Evolutionary conservation across 2,797 vertebrate genomes (phyloP), one percentile per base, ranked within the genome.

Genomic region (Callimico goeldii): DNA sequence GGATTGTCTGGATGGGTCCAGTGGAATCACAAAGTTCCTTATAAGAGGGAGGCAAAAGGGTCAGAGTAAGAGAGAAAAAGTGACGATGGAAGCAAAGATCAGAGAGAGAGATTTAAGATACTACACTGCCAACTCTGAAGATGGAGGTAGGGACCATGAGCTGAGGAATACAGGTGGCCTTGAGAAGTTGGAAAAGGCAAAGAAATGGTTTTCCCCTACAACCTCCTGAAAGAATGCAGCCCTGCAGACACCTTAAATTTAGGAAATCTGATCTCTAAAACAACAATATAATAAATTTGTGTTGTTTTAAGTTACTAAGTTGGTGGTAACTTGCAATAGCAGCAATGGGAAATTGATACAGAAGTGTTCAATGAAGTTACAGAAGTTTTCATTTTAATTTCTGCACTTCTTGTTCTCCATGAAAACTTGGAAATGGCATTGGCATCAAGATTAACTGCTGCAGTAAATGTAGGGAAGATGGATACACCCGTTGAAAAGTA

Each of bases 371-470:
- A 97, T 97, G 99, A 99, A 97, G 99, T 99, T 97, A 99, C 99
- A 2, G 99, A 99, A 99, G 99, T 99, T 97, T 99, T 99, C 98
- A 99, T 99, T 98, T 98, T 99, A 98, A 99, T 99, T 85, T 99
- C 99, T 10, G 99, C 99, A 30, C 98, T 99, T 89, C 99, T 99
- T 57, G 99, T 99, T 89, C 99, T 99, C 92, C 99, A 99, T 98
- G 99, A 99, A 36, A 99, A 99, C 98, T 98, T 99, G 97, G 99
- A 99, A 99, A 99, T 99, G 99, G 99, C 99, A 4, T 98, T 99
- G 97, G 99, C 99, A 58, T 99, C 99, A 19, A 98, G 99, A 84
- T 98, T 99, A 24, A 99, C 99, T 57, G 99, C 99, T 76, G 99
- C 99, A 96, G 99, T 99, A 97, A 99, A 99, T 94, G 98, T 99